phyloP scores from a whole-genome alignment of 2,797 vertebrate species.

The Pterois miles region DNA sequence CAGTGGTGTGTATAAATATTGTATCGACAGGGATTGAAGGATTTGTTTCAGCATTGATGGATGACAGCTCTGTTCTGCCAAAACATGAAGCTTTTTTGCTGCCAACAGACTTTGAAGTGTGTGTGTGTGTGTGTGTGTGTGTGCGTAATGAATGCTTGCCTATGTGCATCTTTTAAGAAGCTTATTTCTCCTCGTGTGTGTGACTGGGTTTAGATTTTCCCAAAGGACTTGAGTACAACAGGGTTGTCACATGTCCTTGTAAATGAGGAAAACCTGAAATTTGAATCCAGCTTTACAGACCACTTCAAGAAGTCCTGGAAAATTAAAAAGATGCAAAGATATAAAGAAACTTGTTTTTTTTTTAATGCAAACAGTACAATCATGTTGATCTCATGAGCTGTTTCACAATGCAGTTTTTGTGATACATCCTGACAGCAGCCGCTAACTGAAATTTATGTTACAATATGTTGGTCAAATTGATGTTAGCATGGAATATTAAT shows the following conservation, averaged over 20 bases:
- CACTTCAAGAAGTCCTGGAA: neutral
- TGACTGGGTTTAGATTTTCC: conserved; percentile 3
- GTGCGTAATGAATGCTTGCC: too few species aligned
- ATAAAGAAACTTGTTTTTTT: neutral
- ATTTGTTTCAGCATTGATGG: conserved; percentile 70
- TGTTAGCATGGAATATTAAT: neutral
- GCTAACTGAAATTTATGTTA: neutral
- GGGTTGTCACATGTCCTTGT: neutral
- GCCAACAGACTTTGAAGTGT: conserved; percentile 47
- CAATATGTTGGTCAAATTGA: neutral
- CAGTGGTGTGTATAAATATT: conserved; percentile 72
- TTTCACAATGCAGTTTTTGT: neutral
- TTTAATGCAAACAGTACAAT: neutral
- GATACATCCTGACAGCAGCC: neutral
- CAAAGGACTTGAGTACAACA: neutral
- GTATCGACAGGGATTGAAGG: conserved; percentile 67
- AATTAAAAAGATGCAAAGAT: too few species aligned
- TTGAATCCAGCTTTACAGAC: neutral
- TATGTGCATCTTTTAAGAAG: conserved; percentile 41
- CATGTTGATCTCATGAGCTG: neutral
- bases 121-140: conserved; percentile 2
- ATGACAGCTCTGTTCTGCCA: conserved; percentile 51
- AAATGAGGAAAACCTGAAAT: neutral
- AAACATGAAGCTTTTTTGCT: conserved; percentile 41
- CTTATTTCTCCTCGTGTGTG: conserved; percentile 12